Evolutionary conservation across 2,797 vertebrate species (phyloP).

Genomic region (Pseudotriccus pelzelni): DNA sequence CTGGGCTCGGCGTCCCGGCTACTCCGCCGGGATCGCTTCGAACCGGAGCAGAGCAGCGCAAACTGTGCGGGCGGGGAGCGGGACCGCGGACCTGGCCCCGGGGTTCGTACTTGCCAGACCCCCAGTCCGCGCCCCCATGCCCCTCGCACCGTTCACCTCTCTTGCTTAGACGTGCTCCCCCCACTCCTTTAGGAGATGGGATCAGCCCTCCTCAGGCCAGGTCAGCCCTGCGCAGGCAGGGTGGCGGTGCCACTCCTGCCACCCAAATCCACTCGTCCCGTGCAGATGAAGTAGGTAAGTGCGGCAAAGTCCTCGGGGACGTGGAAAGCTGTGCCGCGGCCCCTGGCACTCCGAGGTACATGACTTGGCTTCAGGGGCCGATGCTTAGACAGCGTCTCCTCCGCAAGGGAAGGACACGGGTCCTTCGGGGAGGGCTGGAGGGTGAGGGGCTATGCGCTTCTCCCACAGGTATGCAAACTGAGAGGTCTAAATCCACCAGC

Average conservation of each 20-base stretch:
- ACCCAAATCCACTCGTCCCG: background rate
- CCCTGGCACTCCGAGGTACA: background rate
- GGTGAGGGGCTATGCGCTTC: accelerated
- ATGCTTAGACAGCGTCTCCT: background rate
- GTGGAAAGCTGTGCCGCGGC: background rate
- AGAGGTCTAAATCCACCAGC: background rate
- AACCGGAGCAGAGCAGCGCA: background rate
- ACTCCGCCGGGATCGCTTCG: background rate
- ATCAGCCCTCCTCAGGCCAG: background rate
- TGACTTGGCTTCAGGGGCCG: background rate
- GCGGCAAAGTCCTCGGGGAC: background rate
- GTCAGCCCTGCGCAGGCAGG: background rate
- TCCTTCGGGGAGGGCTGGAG: too few species aligned
- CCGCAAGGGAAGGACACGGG: background rate
- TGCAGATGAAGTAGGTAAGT: background rate
- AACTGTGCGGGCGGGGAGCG: background rate
- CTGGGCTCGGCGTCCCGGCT: background rate
- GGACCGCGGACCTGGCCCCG: background rate
- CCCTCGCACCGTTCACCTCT: too few species aligned
- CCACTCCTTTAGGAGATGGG: background rate
- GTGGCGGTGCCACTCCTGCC: background rate
- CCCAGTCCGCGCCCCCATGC: too few species aligned
- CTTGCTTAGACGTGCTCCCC: background rate
- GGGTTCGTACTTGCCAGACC: background rate
- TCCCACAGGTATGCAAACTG: background rate